Base-by-base conservation (phyloP, 2,797 vertebrate genomes). In the Trachurus trachurus region DNA sequence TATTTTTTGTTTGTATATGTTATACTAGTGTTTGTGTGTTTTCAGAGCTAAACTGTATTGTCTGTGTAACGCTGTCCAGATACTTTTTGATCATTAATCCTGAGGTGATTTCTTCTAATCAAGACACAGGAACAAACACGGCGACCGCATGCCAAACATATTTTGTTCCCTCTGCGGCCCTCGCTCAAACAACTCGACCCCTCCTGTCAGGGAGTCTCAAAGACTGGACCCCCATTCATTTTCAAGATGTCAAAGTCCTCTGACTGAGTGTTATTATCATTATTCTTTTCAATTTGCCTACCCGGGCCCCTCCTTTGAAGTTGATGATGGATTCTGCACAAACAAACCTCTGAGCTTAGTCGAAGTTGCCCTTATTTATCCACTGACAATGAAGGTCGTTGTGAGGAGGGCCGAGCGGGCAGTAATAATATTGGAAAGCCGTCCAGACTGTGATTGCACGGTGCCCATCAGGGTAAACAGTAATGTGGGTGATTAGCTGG, bases 311-410 rank as follows among this genome's bases (percentile, higher is more conserved):
- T 72, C 21, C 85, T 94, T 94, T 94, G 87, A 95, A 91, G 90
- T 26, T 39, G 69, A 15, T 94, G 92, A 95, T 89, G 86, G 92
- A 95, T 87, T 83, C 42, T 86, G 63, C 85, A 78, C 69, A 93
- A 94, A 93, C 87, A 93, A 90, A 90, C 79, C 85, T 85, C 63
- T 60, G 66, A 84, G 83, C 71, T 83, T 34, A 53, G 85, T 60
- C 52, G 62, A 86, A 88, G 85, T 6, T 76, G 22, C 60, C 62
- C 56, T 76, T 65, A 52, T 74, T 82, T 86, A 61, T 60, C 52
- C 47, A 11, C 26, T 69, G 61, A 93, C 86, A 93, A 93, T 84
- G 80, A 76, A 45, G 34, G 58, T 71, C 37, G 67, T 78, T 90
- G 88, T 91, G 78, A 83, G 70, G 17, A 53, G 66, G 78, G 26